Percentiles rank a stretch among this genome's conserved stretches.
phyloP scores from a whole-genome alignment of 2,888 invertebrate species.

The Ditylenchus weischeri region DNA sequence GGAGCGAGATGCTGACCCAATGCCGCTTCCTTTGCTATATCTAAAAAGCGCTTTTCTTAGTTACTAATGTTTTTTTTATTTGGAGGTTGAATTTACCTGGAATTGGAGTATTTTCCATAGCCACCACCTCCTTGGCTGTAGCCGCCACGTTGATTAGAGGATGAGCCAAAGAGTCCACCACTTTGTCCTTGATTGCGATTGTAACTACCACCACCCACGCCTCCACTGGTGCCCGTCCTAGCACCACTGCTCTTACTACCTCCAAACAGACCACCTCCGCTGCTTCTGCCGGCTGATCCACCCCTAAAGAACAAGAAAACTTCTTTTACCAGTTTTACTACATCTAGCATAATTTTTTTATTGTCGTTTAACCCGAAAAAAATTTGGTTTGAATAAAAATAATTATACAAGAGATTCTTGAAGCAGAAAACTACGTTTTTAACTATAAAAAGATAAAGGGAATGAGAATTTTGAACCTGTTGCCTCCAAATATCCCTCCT shows the following conservation, averaged over 20 bases:
- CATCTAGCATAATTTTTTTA: too few relatives aligned
- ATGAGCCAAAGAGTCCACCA: slow-evolving; percentile 9
- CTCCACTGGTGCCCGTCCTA: not conserved
- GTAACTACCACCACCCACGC: slow-evolving; percentile 2
- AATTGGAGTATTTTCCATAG: not conserved
- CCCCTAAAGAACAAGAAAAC: slow-evolving; percentile 1
- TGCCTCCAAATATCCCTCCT: too few relatives aligned
- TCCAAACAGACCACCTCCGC: slow-evolving; percentile 4
- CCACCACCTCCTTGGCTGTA: not conserved
- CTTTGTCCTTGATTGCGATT: not conserved
- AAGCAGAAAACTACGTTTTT: too few relatives aligned
- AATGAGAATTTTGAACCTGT: too few relatives aligned
- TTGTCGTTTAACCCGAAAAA: too few relatives aligned
- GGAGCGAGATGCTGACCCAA: slow-evolving; percentile 50
- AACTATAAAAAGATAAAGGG: too few relatives aligned
- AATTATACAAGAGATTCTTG: too few relatives aligned
- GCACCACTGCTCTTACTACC: slow-evolving; percentile 4
- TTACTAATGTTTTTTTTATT: too few relatives aligned
- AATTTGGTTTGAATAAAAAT: too few relatives aligned
- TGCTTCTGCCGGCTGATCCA: not conserved
- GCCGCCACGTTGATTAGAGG: not conserved
- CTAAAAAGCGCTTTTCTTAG: not conserved
- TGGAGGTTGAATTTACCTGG: not conserved
- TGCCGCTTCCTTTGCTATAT: slow-evolving; percentile 36
- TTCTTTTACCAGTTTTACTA: too few relatives aligned